Base-by-base conservation (phyloP, 2,113 vertebrate genomes). In the Toxostoma redivivum region DNA sequence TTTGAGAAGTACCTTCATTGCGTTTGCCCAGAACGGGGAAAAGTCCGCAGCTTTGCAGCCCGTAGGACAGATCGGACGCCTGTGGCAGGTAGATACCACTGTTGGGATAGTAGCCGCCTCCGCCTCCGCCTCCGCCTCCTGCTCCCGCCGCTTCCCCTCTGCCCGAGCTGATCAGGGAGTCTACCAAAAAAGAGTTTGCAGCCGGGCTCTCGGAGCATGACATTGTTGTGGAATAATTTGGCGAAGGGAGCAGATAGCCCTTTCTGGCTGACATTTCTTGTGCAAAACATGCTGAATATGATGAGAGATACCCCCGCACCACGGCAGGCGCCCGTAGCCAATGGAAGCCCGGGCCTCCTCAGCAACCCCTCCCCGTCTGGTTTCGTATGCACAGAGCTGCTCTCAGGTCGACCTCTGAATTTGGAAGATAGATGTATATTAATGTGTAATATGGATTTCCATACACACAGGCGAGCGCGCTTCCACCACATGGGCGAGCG, bases 241-340 rank as follows among this genome's bases (percentile, higher is more conserved):
- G 98, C 98, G 99, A 98, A 98, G 99, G 98, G 98, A 99, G 99
- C 98, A 98, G 99, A 99, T 99, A 99, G 98, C 99, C 99, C 99
- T 99, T 99, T 98, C 99, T 99, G 99, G 99, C 99, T 99, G 99
- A 99, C 99, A 99, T 99, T 99, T 99, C 99, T 99, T 99, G 99
- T 99, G 99, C 98, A 99, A 99, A 99, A 99, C 99, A 99, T 99
- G 98, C 98, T 99, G 99, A 99, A 99, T 99, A 99, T 99, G 99
- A 99, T 99, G 99, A 99, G 98, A 98, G 98, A 99, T 99, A 99
- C 98, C 98, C 99, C 98, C 98, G 98, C 98, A 98, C 98, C 99
- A 98, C 98, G 97, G 97, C 98, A 96, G 98, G 97, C 98, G 98
- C 98, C 97, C 97, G 97, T 98, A 99, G 99, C 99, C 99, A 99